Percentiles rank a stretch among this genome's conserved stretches.
Conservation (phyloP, 1,140 invertebrate species). For the Sinella curviseta region DNA sequence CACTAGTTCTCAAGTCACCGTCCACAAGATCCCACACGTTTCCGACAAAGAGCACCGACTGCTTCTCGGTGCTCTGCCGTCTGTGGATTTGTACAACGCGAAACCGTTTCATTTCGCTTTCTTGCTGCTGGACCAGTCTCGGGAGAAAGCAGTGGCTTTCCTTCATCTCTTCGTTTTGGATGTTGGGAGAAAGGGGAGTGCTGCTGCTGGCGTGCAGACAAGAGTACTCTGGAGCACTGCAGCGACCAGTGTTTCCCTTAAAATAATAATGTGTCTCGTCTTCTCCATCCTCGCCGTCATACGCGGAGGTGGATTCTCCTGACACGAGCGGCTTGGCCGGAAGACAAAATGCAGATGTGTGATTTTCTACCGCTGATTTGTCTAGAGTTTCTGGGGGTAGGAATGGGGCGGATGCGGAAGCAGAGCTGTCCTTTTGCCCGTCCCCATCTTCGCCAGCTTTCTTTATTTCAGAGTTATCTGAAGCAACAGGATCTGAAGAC, state of each 20-base stretch:
- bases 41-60: constrained; percentile 48
- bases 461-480: background rate
- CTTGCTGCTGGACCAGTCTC: constrained; percentile 23
- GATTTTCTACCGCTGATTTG: background rate
- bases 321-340: constrained; percentile 44
- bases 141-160: constrained; percentile 33
- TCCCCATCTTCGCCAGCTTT: no score
- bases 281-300: background rate
- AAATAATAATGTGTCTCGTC: background rate
- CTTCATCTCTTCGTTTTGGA: background rate
- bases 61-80: constrained; percentile 34
- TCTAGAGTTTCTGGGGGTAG: background rate
- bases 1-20: constrained; percentile 39
- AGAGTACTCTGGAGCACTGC: constrained; percentile 20
- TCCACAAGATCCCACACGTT: constrained; percentile 46
- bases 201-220: background rate
- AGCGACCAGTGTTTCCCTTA: background rate
- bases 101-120: background rate
- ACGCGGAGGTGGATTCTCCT: background rate
- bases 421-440: background rate
- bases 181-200: background rate
- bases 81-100: constrained; percentile 47
- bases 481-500: no score
- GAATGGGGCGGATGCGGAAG: no score
- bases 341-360: constrained; percentile 40